Percentiles rank a stretch among this genome's conserved stretches.
These are phyloP conservation scores for Phrynocephalus guinanensis DNA, from an alignment of 2,797 vertebrate genomes.

Conservation along the genomic window DNA sequence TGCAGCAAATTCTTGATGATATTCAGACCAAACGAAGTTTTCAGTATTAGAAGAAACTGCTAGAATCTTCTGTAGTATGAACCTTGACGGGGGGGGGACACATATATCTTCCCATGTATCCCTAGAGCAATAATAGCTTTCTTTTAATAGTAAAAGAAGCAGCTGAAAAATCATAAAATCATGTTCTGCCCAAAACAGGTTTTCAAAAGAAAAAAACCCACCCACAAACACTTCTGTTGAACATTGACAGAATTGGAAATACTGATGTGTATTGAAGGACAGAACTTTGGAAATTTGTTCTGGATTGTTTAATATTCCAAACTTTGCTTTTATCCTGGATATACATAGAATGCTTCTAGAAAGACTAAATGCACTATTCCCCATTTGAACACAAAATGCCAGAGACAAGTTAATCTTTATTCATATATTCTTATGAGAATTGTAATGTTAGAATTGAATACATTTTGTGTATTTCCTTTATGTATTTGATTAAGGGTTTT, in stretches of 20 bases:
- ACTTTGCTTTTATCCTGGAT: neutral
- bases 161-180: constrained; percentile 1
- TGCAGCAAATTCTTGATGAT: constrained; percentile 97
- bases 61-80: constrained; percentile 6
- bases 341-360: neutral
- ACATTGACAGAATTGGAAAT: neutral
- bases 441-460: constrained; percentile 15
- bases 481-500: neutral
- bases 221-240: constrained; percentile 20
- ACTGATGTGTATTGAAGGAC: neutral
- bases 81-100: neutral
- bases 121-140: constrained; percentile 7
- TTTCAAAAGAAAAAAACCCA: neutral
- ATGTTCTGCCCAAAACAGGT: neutral
- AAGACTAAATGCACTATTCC: constrained; percentile 33
- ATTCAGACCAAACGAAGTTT: constrained; percentile 98
- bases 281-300: constrained; percentile 32
- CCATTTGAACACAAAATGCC: neutral
- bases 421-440: constrained; percentile 18
- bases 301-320: constrained; percentile 22
- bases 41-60: constrained; percentile 83
- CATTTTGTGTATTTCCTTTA: constrained; percentile 10
- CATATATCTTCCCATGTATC: neutral
- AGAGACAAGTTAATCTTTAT: neutral
- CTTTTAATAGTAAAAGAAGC: accelerated